Conservation (phyloP, 1,140 invertebrate species). For the Lasioglossum baleicum region DNA sequence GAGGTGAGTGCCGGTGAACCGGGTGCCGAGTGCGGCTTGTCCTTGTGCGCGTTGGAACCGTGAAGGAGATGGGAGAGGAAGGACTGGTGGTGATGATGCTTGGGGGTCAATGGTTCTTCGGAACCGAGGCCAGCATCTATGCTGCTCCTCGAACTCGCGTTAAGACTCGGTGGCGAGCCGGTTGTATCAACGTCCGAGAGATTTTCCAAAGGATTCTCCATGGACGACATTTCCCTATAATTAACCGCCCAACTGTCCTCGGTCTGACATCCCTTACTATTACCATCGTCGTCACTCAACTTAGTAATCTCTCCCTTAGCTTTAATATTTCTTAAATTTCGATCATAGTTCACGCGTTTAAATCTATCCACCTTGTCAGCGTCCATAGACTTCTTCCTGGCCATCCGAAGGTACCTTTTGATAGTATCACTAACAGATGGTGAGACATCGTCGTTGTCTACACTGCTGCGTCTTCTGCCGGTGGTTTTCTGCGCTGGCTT, state of each 20-base stretch:
- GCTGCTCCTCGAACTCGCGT: slow-evolving; percentile 81
- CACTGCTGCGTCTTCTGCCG: slow-evolving; percentile 84
- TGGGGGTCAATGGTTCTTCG: slow-evolving; percentile 78
- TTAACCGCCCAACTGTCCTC: slow-evolving; percentile 86
- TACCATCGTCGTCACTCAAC: slow-evolving; percentile 86
- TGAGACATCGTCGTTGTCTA: slow-evolving; percentile 90
- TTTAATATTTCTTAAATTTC: slow-evolving; percentile 90
- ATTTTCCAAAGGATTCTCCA: slow-evolving; percentile 67
- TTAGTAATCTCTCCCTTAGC: slow-evolving; percentile 87
- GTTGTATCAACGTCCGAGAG: slow-evolving; percentile 80
- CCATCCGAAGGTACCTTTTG: slow-evolving; percentile 90
- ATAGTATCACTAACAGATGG: slow-evolving; percentile 92
- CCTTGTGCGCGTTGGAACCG: slow-evolving; percentile 80
- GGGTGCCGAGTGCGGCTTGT: slow-evolving; percentile 77
- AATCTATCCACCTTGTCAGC: slow-evolving; percentile 90
- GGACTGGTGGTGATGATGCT: slow-evolving; percentile 82
- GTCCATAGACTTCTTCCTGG: slow-evolving; percentile 90
- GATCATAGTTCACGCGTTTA: slow-evolving; percentile 93
- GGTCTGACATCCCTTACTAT: slow-evolving; percentile 87
- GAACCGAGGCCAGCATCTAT: slow-evolving; percentile 80
- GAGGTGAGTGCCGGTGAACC: slow-evolving; percentile 79
- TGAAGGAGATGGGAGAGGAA: slow-evolving; percentile 85
- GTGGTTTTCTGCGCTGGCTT: slow-evolving; percentile 66
- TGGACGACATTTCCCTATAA: slow-evolving; percentile 69
- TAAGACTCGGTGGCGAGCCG: slow-evolving; percentile 74